Conservation (phyloP, 2,113 vertebrate species). For the Heterotilapia buettikoferi region DNA sequence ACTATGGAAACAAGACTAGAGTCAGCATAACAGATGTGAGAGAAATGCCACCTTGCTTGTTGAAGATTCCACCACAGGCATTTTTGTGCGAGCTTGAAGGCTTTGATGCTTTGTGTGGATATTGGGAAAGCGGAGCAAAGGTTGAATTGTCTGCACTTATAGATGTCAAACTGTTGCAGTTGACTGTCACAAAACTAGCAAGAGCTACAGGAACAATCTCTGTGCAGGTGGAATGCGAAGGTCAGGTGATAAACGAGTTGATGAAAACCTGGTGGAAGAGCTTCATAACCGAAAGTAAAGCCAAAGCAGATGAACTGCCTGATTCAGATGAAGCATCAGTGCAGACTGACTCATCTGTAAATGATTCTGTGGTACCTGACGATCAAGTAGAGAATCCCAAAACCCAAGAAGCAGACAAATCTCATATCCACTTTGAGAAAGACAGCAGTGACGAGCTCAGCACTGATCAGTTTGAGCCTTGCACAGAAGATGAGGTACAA, state of each 20-base stretch:
- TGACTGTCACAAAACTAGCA: constrained; percentile 70
- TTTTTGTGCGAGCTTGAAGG: constrained; percentile 84
- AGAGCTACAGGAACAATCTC: constrained; percentile 30
- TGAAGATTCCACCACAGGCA: constrained; percentile 74
- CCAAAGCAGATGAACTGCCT: background rate
- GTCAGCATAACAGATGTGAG: constrained; percentile 62
- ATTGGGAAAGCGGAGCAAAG: constrained; percentile 72
- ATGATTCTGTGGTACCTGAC: background rate
- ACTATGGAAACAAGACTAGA: constrained; percentile 81
- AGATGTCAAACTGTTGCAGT: constrained; percentile 68
- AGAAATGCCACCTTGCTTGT: constrained; percentile 68
- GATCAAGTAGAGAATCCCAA: background rate
- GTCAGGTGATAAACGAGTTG: constrained; percentile 71
- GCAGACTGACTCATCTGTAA: background rate
- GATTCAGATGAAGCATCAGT: background rate
- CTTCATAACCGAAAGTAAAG: background rate
- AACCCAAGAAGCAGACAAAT: background rate
- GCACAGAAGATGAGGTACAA: background rate
- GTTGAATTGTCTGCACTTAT: constrained; percentile 72
- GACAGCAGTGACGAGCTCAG: background rate
- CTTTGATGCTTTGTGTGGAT: constrained; percentile 70
- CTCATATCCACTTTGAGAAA: background rate
- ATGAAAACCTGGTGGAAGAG: constrained; percentile 75
- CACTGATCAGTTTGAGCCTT: background rate
- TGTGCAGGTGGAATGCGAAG: constrained; percentile 75